Conservation (phyloP, 2,113 vertebrate species). For the Podarcis cretensis region DNA sequence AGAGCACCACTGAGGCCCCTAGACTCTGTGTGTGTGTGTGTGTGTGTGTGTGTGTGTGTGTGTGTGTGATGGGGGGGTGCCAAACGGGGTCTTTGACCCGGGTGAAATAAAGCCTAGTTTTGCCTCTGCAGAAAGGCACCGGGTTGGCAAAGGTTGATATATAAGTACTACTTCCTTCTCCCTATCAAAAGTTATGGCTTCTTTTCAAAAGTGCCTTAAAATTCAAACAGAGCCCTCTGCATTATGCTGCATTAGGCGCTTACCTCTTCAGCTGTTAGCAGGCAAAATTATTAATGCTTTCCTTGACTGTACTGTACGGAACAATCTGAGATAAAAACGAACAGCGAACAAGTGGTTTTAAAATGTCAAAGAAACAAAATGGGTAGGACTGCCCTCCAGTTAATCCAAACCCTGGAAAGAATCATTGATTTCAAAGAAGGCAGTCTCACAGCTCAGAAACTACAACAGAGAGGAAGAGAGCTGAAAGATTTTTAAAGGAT, state of each 20-base stretch:
- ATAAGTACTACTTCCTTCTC: background rate
- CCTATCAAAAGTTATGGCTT: background rate
- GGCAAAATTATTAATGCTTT: background rate
- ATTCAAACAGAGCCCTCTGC: background rate
- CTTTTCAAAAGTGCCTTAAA: background rate
- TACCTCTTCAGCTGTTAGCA: background rate
- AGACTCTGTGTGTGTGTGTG: too few relatives aligned
- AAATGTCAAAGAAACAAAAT: background rate
- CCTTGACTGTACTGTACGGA: background rate
- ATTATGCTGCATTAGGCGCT: background rate
- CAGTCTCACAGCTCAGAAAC: background rate
- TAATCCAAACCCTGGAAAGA: background rate
- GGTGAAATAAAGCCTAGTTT: too few relatives aligned
- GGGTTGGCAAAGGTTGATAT: too few relatives aligned
- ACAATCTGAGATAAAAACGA: background rate
- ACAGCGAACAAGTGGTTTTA: background rate
- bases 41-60: too few relatives aligned
- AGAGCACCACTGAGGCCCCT: too few relatives aligned
- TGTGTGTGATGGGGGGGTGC: too few relatives aligned
- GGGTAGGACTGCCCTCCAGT: background rate
- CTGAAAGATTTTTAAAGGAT: background rate
- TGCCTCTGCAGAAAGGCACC: too few relatives aligned
- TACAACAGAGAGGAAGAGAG: background rate
- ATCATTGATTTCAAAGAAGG: background rate
- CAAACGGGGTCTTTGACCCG: too few relatives aligned